Conservation (phyloP, 2,888 invertebrate genomes). For the Tubulanus polymorphus region DNA sequence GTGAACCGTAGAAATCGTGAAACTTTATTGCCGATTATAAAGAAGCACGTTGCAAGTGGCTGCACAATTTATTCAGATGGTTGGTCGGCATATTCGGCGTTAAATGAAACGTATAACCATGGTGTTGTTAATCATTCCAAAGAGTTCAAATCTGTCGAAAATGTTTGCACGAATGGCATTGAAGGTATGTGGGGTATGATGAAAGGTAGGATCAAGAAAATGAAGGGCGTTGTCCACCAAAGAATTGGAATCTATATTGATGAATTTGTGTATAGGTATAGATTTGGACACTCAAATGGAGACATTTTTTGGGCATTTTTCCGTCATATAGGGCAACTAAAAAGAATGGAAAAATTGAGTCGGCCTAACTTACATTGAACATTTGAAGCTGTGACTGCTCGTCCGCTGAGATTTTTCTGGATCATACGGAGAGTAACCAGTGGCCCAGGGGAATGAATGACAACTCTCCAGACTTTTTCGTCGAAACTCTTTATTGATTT, state of each 20-base stretch:
- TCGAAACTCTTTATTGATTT: no score
- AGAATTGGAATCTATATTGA: background rate
- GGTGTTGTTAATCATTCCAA: background rate
- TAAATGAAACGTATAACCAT: background rate
- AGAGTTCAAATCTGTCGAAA: background rate
- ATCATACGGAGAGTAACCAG: no score
- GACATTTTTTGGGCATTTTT: no score
- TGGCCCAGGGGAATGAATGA: no score
- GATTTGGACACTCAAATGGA: no score
- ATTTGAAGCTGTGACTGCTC: no score
- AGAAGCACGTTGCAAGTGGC: background rate
- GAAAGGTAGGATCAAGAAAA: background rate
- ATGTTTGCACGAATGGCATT: background rate
- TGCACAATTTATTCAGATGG: background rate
- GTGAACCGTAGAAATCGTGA: background rate
- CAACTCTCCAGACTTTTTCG: no score
- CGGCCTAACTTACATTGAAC: no score
- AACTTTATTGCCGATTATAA: background rate
- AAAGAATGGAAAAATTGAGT: no score
- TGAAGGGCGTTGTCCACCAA: background rate
- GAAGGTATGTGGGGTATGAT: background rate
- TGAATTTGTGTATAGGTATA: background rate
- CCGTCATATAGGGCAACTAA: no score
- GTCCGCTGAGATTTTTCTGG: no score
- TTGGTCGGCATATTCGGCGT: background rate